These are phyloP conservation scores for Orthosia gothica DNA, from an alignment of 2,888 invertebrate species.

Conservation along the genomic window DNA sequence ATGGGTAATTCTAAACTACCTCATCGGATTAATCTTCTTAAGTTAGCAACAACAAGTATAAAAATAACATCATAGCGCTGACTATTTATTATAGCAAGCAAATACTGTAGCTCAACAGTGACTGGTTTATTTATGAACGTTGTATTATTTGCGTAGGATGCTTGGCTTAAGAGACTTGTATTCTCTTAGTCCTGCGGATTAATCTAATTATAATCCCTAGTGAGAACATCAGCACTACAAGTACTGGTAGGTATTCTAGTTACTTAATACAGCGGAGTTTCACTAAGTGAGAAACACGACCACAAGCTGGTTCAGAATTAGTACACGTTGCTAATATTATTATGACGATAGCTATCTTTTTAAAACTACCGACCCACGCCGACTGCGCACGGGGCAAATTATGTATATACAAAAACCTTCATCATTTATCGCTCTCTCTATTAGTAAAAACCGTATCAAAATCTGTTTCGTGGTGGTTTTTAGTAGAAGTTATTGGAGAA, in stretches of 20 bases:
- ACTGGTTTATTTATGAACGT: conserved; percentile 18
- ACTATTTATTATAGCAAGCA: conserved; percentile 4
- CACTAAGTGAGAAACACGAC: background rate
- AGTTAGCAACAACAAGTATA: background rate
- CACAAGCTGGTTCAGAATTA: background rate
- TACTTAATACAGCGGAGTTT: conserved; percentile 8
- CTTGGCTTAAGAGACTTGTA: conserved; percentile 12
- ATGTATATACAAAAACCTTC: too few species aligned
- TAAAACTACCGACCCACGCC: background rate
- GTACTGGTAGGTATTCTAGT: conserved; percentile 4
- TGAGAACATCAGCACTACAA: conserved; percentile 20
- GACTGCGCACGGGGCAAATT: too few species aligned
- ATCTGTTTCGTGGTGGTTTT: too few species aligned
- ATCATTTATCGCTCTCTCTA: too few species aligned
- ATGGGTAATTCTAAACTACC: background rate
- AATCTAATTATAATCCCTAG: conserved; percentile 23
- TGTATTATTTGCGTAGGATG: conserved; percentile 24
- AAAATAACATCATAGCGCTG: conserved; percentile 1
- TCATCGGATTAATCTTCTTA: background rate
- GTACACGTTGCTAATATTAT: background rate
- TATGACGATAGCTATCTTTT: background rate
- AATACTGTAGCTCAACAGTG: background rate
- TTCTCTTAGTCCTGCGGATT: conserved; percentile 11
- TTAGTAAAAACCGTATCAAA: too few species aligned
- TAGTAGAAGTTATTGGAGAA: too few species aligned